These are phyloP conservation scores for Zonitis immaculata DNA, from an alignment of 2,888 invertebrate genomes.

Conservation along the genomic window DNA sequence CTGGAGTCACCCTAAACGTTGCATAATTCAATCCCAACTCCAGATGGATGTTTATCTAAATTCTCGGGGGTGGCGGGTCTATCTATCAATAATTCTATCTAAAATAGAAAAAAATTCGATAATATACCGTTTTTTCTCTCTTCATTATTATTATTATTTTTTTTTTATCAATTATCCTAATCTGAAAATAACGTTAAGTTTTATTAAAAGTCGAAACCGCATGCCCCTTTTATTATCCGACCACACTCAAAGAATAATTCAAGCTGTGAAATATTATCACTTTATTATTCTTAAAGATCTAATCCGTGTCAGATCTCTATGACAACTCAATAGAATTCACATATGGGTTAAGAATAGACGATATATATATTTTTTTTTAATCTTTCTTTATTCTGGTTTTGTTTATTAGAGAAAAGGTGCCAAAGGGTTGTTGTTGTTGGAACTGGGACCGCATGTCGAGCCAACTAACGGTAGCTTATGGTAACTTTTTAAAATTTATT, in stretches of 20 bases:
- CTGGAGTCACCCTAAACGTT: neutral
- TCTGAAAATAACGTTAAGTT: neutral
- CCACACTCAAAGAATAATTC: constrained; percentile 38
- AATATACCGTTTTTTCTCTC: neutral
- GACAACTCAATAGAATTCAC: constrained; percentile 20
- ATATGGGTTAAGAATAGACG: constrained; percentile 10
- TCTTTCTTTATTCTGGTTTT: too few relatives aligned
- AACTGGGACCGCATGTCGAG: constrained; percentile 30
- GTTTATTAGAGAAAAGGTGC: constrained; percentile 31
- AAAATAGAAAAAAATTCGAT: neutral
- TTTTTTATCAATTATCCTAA: neutral
- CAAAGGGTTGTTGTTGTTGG: constrained; percentile 37
- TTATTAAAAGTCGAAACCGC: constrained; percentile 22
- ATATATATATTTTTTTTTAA: too few relatives aligned
- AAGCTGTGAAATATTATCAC: constrained; percentile 43
- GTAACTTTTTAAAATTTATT: neutral
- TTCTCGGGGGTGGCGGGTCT: neutral
- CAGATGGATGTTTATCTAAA: neutral
- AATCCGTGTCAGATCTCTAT: constrained; percentile 37
- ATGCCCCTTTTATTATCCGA: constrained; percentile 27
- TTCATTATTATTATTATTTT: too few relatives aligned
- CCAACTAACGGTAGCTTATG: constrained; percentile 35
- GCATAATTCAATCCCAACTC: neutral
- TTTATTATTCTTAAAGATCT: constrained; percentile 39
- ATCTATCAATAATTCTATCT: neutral